Percentiles rank a stretch among this genome's conserved stretches.
These are phyloP conservation scores for Pterostichus madidus DNA, from an alignment of 2,888 invertebrate genomes.

Conservation along the genomic window DNA sequence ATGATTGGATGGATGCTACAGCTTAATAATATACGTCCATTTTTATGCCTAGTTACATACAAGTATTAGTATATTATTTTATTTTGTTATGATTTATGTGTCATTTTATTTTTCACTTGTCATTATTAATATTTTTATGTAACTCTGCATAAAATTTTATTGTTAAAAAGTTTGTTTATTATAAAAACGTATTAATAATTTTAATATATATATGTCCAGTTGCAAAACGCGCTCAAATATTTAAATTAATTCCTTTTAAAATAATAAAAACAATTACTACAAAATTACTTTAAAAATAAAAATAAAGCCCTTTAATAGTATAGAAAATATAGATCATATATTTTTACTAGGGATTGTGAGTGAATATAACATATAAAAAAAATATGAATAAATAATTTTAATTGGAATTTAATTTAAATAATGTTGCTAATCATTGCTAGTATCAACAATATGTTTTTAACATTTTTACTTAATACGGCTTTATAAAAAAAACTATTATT, in stretches of 20 bases:
- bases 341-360: constrained; percentile 4
- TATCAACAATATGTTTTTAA: constrained; percentile 25
- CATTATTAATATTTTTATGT: constrained; percentile 44
- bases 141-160: constrained; percentile 21
- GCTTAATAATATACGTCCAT: constrained; percentile 30
- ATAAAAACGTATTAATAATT: constrained; percentile 41
- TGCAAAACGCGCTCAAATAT: constrained; percentile 29
- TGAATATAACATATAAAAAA: constrained; percentile 4
- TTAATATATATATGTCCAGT: constrained; percentile 25
- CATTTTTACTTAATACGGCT: constrained; percentile 42
- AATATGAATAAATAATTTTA: constrained; percentile 2
- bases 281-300: neutral
- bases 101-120: constrained; percentile 4
- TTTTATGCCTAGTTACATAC: constrained; percentile 34
- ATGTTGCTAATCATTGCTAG: constrained; percentile 7
- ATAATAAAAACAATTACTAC: neutral
- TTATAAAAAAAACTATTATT: constrained; percentile 15
- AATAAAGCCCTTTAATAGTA: too few relatives aligned
- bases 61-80: constrained; percentile 21
- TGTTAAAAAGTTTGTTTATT: constrained; percentile 26
- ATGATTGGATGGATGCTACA: constrained; percentile 18
- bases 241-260: constrained; percentile 36
- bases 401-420: constrained; percentile 8
- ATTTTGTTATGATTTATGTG: constrained; percentile 5
- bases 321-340: too few relatives aligned